phyloP scores from a whole-genome alignment of 2,113 vertebrate genomes.

The Muntiacus muntjak region DNA sequence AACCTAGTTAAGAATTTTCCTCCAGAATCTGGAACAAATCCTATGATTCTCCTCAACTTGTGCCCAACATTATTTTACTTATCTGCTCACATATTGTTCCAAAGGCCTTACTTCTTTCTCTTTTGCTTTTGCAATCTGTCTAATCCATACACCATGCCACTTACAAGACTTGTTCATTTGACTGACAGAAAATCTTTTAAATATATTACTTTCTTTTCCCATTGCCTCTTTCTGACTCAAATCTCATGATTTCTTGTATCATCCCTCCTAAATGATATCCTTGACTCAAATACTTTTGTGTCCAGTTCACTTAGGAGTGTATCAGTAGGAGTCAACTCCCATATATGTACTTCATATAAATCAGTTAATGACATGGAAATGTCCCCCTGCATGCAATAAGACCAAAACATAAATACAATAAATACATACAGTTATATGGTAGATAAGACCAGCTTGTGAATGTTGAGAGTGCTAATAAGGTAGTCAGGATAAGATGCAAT shows the following conservation, averaged over 20 bases:
- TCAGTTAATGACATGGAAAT: background rate
- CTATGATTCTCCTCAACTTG: background rate
- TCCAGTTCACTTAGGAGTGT: background rate
- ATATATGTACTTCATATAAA: background rate
- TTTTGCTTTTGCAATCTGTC: background rate
- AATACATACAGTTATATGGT: background rate
- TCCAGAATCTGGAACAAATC: background rate
- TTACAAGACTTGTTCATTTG: background rate
- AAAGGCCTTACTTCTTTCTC: background rate
- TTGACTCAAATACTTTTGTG: background rate
- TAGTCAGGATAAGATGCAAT: background rate
- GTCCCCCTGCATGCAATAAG: background rate
- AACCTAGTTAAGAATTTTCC: background rate
- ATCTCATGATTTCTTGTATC: background rate
- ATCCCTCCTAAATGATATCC: background rate
- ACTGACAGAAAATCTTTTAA: background rate
- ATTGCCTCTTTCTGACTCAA: background rate
- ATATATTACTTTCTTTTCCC: background rate
- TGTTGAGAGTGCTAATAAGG: background rate
- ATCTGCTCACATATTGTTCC: background rate
- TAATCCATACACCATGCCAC: background rate
- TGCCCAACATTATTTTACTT: background rate
- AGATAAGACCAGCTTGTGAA: background rate
- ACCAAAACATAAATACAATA: background rate
- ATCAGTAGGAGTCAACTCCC: background rate